phyloP scores from a whole-genome alignment of 2,113 vertebrate genomes.

The Larimichthys crocea region DNA sequence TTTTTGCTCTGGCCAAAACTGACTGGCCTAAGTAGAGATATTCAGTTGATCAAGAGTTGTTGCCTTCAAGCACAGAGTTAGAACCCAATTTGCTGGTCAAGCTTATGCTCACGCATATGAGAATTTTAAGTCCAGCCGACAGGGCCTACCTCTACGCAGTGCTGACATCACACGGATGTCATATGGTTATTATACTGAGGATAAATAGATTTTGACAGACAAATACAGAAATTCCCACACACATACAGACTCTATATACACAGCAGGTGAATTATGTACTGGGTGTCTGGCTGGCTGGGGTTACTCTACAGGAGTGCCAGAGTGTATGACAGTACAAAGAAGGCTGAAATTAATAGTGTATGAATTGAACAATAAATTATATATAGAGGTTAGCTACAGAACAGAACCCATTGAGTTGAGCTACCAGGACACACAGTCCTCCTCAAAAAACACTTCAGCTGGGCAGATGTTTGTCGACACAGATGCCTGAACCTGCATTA shows the following conservation, averaged over 20 bases:
- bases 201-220: not conserved
- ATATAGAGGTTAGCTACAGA: conserved; percentile 24
- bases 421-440: not conserved
- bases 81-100: not conserved
- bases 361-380: conserved; percentile 41
- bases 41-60: not conserved
- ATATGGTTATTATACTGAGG: not conserved
- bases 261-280: conserved; percentile 1
- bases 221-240: not conserved
- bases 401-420: conserved; percentile 6
- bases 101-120: not conserved
- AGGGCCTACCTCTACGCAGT: not conserved
- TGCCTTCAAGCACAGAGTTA: not conserved
- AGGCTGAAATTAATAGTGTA: conserved; percentile 35
- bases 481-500: not conserved
- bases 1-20: not conserved
- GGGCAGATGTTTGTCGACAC: conserved; percentile 2
- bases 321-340: conserved; percentile 6
- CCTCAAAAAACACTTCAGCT: conserved; percentile 16
- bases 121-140: not conserved
- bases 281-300: not conserved
- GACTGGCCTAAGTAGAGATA: not conserved
- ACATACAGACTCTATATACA: conserved; percentile 1
- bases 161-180: not conserved
- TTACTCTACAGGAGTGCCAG: not conserved